Percentiles rank a stretch among this genome's conserved stretches.
These are phyloP conservation scores for Numenius phaeopus DNA, from an alignment of 2,797 vertebrate species.

Conservation along the genomic window DNA sequence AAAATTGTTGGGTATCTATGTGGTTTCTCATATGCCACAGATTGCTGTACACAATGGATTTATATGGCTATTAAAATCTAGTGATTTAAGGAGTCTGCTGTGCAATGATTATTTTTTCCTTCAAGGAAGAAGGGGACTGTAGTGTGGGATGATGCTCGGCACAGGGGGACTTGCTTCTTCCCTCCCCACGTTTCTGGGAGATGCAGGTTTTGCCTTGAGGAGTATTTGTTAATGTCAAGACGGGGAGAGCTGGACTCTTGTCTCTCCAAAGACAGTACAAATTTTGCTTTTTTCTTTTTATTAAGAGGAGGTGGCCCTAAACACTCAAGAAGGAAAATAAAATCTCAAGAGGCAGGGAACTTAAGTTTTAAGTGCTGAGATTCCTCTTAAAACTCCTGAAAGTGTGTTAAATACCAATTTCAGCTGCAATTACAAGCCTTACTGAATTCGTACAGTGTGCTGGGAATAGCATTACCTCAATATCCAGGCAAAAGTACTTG, in stretches of 20 bases:
- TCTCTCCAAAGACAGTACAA: not conserved
- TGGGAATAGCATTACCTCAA: not conserved
- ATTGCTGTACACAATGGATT: constrained; percentile 49
- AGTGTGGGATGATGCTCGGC: not conserved
- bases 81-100: not conserved
- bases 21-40: constrained; percentile 43
- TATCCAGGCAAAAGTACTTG: not conserved
- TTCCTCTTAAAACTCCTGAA: not conserved
- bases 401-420: not conserved
- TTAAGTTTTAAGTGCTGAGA: not conserved
- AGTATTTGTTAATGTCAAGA: not conserved
- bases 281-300: not conserved
- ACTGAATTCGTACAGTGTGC: not conserved
- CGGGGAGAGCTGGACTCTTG: rapidly evolving
- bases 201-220: not conserved
- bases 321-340: not conserved
- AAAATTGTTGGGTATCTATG: not conserved
- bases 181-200: not conserved
- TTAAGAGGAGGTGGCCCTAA: not conserved
- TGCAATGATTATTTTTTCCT: not conserved
- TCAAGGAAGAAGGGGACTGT: not conserved
- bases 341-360: not conserved
- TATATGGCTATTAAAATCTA: constrained; percentile 72
- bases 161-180: not conserved
- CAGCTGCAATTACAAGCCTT: not conserved